Base-by-base conservation (phyloP, 2,797 vertebrate species). In the Neomorphus geoffroyi region DNA sequence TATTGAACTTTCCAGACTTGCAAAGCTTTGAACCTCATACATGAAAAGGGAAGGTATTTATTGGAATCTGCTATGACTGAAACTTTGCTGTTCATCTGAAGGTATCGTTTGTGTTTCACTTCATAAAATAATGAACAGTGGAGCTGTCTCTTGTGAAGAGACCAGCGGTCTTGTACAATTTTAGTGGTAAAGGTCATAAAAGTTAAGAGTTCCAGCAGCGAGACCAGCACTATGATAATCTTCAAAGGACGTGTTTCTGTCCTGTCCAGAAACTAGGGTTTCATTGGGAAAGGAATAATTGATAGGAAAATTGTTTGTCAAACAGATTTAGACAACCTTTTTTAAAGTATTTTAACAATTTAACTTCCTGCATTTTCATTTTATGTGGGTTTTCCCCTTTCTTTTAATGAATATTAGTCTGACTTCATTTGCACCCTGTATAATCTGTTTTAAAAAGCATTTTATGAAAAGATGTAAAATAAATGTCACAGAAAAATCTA, bases 151-250 rank as follows among this genome's bases (percentile, higher is more conserved):
- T 86, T 92, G 80, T 95, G 92, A 95, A 94, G 57, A 95, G 91
- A 93, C 60, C 84, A 90, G 91, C 93, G 94, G 97, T 97, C 97
- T 98, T 98, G 98, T 93, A 89, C 90, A 94, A 93, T 95, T 96
- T 97, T 90, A 93, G 91, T 90, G 62, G 90, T 77, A 97, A 98
- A 97, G 96, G 97, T 98, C 98, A 98, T 98, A 98, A 98, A 98
- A 97, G 84, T 98, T 98, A 98, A 98, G 98, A 97, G 96, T 98
- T 99, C 98, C 98, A 98, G 97, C 98, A 98, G 98, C 95, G 98
- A 97, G 96, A 96, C 97, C 90, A 53, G 89, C 84, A 97, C 93
- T 86, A 43, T 84, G 89, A 92, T 88, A 95, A 88, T 95, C 96
- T 98, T 98, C 98, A 98, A 98, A 98, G 97, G 92, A 91, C 88